phyloP scores from a whole-genome alignment of 1,140 invertebrate genomes.

The Magallana angulata region DNA sequence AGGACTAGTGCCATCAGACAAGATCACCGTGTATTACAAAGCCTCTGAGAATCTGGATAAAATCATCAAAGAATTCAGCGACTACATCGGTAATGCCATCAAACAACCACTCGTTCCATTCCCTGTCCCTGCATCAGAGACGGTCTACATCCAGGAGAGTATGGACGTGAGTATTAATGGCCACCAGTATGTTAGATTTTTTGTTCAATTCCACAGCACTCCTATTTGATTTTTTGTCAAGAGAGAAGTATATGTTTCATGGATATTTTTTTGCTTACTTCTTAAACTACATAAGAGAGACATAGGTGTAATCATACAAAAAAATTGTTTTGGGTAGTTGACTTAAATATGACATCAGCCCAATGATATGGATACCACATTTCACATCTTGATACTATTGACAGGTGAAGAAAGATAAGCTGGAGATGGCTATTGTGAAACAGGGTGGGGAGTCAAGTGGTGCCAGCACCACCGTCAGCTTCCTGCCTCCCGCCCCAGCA shows the following conservation, averaged over 20 bases:
- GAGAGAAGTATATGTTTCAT: too few species aligned
- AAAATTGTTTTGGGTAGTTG: too few species aligned
- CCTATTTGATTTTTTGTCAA: not conserved
- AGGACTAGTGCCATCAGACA: slow-evolving; percentile 93
- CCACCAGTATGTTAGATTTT: not conserved
- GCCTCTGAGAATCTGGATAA: slow-evolving; percentile 70
- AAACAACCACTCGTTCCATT: slow-evolving; percentile 85
- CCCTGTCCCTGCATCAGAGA: slow-evolving; percentile 70
- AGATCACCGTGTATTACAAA: slow-evolving; percentile 90
- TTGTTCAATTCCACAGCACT: not conserved
- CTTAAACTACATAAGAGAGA: too few species aligned
- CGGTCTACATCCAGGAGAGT: slow-evolving; percentile 86
- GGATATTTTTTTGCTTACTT: too few species aligned
- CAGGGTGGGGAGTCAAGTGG: slow-evolving; percentile 49
- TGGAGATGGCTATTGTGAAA: slow-evolving; percentile 66
- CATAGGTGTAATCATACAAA: too few species aligned
- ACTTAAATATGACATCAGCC: too few species aligned
- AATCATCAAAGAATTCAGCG: slow-evolving; percentile 71
- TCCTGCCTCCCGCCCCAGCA: slow-evolving; percentile 65
- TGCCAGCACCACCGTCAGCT: not conserved
- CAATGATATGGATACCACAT: too few species aligned
- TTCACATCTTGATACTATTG: not conserved
- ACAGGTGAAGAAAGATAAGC: slow-evolving; percentile 65
- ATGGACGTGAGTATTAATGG: slow-evolving; percentile 53
- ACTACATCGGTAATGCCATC: slow-evolving; percentile 82